These are phyloP conservation scores for Edolisoma coerulescens DNA, from an alignment of 2,113 vertebrate genomes.

Conservation along the genomic window DNA sequence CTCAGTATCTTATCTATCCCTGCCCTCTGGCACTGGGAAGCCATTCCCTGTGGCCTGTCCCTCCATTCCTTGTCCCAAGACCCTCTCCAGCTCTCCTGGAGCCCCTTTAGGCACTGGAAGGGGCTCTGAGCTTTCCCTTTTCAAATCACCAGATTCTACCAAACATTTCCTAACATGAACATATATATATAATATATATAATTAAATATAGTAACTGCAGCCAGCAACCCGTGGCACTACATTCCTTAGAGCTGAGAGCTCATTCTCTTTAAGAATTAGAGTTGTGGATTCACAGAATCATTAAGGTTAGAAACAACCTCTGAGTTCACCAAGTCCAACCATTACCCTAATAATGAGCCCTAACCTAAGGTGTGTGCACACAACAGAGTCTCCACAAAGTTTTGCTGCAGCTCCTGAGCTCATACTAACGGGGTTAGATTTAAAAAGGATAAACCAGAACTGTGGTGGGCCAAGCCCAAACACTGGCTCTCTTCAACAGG, in stretches of 20 bases:
- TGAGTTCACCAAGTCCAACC: not conserved
- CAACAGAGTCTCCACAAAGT: not conserved
- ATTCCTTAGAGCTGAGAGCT: not conserved
- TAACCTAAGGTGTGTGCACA: not conserved
- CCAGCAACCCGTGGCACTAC: not conserved
- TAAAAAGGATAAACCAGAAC: fast-evolving
- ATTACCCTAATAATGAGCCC: too few relatives aligned
- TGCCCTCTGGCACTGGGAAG: not conserved
- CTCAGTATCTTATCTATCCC: fast-evolving
- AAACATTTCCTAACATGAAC: not conserved
- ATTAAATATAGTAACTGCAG: not conserved
- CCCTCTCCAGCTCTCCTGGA: not conserved
- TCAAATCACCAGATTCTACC: not conserved
- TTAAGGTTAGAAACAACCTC: not conserved
- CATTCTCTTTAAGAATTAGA: not conserved
- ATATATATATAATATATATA: not conserved
- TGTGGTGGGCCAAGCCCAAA: not conserved
- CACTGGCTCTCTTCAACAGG: not conserved
- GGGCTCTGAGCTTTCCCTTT: not conserved
- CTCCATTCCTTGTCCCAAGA: not conserved
- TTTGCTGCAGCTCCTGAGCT: not conserved
- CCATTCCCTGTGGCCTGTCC: not conserved
- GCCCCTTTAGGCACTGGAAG: not conserved
- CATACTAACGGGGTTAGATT: not conserved
- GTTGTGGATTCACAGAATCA: not conserved